Evolutionary conservation across 2,888 invertebrate genomes (phyloP), one percentile per base, ranked within the genome.

Genomic region (Operophtera brumata): DNA sequence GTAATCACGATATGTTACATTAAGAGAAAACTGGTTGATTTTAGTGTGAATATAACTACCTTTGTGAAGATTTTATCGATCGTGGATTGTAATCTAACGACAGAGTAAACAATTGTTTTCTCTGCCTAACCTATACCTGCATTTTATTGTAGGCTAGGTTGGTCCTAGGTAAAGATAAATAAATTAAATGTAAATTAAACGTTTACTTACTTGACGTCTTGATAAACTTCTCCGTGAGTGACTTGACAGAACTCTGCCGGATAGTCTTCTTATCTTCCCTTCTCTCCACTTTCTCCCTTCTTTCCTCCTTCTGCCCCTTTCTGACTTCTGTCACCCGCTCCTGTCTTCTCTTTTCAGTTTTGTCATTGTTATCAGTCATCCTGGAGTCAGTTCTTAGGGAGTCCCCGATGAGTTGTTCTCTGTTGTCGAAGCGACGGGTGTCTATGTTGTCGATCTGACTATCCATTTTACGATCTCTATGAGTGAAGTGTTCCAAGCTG

Each of bases 201-300:
- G 2, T 3, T 20, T 4, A 57, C 88, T 87, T 62, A 89, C 89
- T 84, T 46, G 93, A 91, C 77, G 93, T 94, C 72, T 94, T 94
- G 69, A 94, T 94, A 75, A 94, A 95, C 78, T 94, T 95, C 75
- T 95, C 94, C n/a, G 94, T 94, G 61, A 95, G 91, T 51, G 94
- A 94, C 75, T 94, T 94, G 10, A 95, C 94, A 0, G 95, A 95
- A 63, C 93, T 94, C 66, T 93, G 92, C n/a, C 94, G 88, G 20
- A 92, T 91, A 6, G 92, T 84, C 64, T 87, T 84, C 71, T 77
- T 84, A 44, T 86, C 83, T 26, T 82, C 82, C 32, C 81, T 80
- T 50, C 70, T 70, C 54, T 77, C 77, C 26, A 66, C 56, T 45
- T 69, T 71, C 37, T 73, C 70, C 25, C 58, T 62, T 47, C 69